Percentiles rank a stretch among this genome's conserved stretches.
Evolutionary conservation across 2,888 invertebrate genomes (phyloP).

Genomic region (Andrena bucephala): DNA sequence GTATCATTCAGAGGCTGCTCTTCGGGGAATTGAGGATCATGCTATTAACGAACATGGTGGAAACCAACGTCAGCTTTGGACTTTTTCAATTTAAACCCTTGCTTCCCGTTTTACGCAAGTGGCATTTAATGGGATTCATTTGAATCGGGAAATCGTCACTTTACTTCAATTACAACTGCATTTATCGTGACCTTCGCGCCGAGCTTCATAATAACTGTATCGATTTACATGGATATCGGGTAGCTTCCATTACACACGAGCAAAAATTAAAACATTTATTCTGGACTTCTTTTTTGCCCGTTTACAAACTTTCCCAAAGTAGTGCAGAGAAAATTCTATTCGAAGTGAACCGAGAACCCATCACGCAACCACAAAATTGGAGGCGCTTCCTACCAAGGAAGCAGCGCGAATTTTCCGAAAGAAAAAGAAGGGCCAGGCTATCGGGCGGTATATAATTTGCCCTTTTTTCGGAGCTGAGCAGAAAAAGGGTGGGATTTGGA

Average conservation of each 20-base stretch:
- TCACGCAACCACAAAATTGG: slow-evolving; percentile 18
- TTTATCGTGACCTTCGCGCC: neutral
- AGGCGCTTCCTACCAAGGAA: neutral
- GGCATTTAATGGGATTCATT: neutral
- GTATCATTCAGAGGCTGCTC: slow-evolving; percentile 19
- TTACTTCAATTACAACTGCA: neutral
- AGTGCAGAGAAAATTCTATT: no score
- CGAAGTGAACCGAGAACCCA: neutral
- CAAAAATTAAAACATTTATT: neutral
- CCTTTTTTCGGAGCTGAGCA: neutral
- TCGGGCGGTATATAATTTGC: neutral
- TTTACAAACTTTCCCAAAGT: neutral
- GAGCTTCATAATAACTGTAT: neutral
- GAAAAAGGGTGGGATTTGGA: neutral
- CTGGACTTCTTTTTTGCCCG: neutral
- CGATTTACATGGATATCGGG: no score
- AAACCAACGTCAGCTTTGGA: neutral
- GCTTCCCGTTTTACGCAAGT: neutral
- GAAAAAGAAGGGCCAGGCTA: neutral
- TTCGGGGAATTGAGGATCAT: neutral
- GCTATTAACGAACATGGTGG: neutral
- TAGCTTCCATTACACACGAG: no score
- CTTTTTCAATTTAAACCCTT: neutral
- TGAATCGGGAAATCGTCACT: neutral
- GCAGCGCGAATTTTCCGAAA: neutral